Conservation (phyloP, 2,888 invertebrate species). For the Protodeltote pygarga region DNA sequence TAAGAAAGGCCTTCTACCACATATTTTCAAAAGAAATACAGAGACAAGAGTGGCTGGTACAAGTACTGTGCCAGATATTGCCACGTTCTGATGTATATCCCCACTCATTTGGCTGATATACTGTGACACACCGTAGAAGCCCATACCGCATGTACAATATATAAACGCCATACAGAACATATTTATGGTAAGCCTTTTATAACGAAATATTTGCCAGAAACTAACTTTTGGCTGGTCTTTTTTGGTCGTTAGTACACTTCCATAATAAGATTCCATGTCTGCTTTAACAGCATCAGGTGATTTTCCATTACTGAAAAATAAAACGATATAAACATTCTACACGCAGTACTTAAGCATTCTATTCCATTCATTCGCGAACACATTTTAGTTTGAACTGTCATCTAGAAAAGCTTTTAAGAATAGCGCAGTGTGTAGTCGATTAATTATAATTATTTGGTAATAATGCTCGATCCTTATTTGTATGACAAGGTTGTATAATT, state of each 20-base stretch:
- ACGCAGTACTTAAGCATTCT: not conserved
- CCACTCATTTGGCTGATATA: constrained; percentile 92
- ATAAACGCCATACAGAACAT: constrained; percentile 89
- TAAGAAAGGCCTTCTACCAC: constrained; percentile 88
- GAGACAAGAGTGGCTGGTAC: constrained; percentile 88
- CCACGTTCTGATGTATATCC: constrained; percentile 92
- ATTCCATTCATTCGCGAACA: constrained; percentile 11
- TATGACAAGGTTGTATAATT: too few relatives aligned
- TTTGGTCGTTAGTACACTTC: constrained; percentile 25
- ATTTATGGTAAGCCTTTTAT: constrained; percentile 86
- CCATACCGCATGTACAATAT: constrained; percentile 93
- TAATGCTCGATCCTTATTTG: too few relatives aligned
- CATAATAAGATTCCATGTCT: constrained; percentile 61
- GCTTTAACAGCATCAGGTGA: constrained; percentile 56
- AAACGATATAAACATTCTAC: not conserved
- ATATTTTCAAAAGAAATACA: constrained; percentile 85
- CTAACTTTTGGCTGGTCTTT: constrained; percentile 47
- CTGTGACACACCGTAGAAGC: constrained; percentile 94
- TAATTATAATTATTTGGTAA: too few relatives aligned
- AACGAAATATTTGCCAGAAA: constrained; percentile 70
- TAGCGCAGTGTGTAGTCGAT: too few relatives aligned
- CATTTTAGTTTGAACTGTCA: too few relatives aligned
- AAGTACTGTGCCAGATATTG: constrained; percentile 89
- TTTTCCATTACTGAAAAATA: constrained; percentile 60
- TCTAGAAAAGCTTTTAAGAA: too few relatives aligned